Conservation (phyloP, 1,140 invertebrate species). For the Drosophila albomicans region DNA sequence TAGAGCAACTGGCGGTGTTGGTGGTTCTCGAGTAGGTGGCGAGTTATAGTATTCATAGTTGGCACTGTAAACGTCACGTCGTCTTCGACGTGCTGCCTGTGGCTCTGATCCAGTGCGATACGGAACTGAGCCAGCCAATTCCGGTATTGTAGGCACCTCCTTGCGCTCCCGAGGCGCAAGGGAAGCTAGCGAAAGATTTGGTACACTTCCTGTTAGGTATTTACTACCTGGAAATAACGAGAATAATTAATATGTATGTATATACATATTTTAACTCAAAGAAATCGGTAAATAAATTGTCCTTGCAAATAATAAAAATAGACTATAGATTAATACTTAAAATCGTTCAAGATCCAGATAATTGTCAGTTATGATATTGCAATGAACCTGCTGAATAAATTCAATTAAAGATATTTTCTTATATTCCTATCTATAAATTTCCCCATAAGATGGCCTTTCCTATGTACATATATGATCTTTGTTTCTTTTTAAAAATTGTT, state of each 20-base stretch:
- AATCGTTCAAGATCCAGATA: no score
- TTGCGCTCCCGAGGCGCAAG: constrained; percentile 23
- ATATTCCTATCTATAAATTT: background rate
- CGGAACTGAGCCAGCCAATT: constrained; percentile 25
- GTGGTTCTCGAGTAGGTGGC: constrained; percentile 72
- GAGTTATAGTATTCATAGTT: constrained; percentile 48
- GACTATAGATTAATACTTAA: no score
- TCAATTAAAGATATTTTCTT: no score
- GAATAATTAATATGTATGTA: constrained; percentile 6
- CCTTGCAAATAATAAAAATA: no score
- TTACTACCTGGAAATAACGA: constrained; percentile 41
- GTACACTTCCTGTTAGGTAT: constrained; percentile 61
- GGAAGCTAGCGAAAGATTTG: constrained; percentile 51
- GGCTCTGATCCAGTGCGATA: constrained; percentile 24
- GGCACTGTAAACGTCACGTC: constrained; percentile 58
- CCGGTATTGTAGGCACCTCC: constrained; percentile 13
- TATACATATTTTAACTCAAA: background rate
- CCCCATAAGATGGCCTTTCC: no score
- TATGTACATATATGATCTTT: background rate
- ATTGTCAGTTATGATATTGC: no score
- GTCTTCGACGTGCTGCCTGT: constrained; percentile 27
- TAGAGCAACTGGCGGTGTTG: constrained; percentile 53
- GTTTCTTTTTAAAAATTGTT: background rate
- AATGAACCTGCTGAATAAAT: no score
- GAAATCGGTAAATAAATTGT: no score